Evolutionary conservation across 2,888 invertebrate species (phyloP).

Genomic region (Lepidonotus clava): DNA sequence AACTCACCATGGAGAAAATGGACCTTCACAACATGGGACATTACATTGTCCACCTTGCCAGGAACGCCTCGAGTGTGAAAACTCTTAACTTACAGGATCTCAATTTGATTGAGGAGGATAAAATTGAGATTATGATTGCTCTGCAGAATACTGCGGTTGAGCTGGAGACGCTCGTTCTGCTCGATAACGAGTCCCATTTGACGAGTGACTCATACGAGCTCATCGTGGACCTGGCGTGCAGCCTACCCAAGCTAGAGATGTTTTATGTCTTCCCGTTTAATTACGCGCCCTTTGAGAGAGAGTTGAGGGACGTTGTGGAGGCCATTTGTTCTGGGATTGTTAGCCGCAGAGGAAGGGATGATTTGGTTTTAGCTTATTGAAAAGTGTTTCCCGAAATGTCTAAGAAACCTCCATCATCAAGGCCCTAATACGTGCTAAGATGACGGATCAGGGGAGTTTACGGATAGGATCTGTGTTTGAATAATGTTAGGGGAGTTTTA

Average conservation of each 20-base stretch:
- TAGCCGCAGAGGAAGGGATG: neutral
- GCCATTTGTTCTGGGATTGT: slow-evolving; percentile 8
- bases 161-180: slow-evolving; percentile 46
- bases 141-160: neutral
- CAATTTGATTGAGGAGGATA: slow-evolving; percentile 51
- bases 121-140: slow-evolving; percentile 20
- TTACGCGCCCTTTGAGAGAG: slow-evolving; percentile 55
- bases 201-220: slow-evolving; percentile 44
- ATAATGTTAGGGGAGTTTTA: too few relatives aligned
- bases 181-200: slow-evolving; percentile 55
- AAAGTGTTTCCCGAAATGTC: too few relatives aligned
- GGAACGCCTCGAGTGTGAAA: neutral
- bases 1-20: slow-evolving; percentile 55
- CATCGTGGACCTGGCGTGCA: slow-evolving; percentile 58
- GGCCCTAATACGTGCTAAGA: too few relatives aligned
- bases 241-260: slow-evolving; percentile 29
- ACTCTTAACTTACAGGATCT: slow-evolving; percentile 56
- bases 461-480: too few relatives aligned
- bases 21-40: slow-evolving; percentile 37
- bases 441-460: too few relatives aligned
- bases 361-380: slow-evolving; percentile 53
- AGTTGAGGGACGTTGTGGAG: slow-evolving; percentile 36
- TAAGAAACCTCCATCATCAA: too few relatives aligned
- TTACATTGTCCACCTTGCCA: neutral
- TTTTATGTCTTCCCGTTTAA: slow-evolving; percentile 61